A percentile compares a stretch with the other conserved stretches of the same genome.
Conservation (phyloP, 2,888 invertebrate genomes). For the Fragum sueziense region DNA sequence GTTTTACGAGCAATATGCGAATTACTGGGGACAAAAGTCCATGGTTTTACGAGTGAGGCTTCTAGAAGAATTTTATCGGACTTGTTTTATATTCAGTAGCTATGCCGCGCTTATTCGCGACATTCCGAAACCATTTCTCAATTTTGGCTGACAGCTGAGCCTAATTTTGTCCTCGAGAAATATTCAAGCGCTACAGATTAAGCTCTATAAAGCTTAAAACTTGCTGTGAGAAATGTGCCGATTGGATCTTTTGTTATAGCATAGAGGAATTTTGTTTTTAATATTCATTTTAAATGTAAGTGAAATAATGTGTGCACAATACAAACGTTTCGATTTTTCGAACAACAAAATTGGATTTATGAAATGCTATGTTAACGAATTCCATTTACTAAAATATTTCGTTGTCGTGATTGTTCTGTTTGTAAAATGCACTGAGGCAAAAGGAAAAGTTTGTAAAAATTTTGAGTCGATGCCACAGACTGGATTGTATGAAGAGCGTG, state of each 20-base stretch:
- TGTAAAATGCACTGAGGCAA: background rate
- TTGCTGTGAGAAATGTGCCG: background rate
- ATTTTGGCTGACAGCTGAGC: background rate
- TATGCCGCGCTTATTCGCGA: background rate
- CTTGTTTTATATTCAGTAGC: background rate
- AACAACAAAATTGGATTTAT: background rate
- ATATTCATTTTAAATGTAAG: too few species aligned
- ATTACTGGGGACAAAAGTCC: background rate
- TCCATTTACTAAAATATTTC: background rate
- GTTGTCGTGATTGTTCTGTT: background rate
- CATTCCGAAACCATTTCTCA: background rate
- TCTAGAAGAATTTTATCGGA: background rate
- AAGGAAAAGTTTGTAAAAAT: slow-evolving; percentile 5
- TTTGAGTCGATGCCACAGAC: background rate
- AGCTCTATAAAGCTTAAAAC: background rate
- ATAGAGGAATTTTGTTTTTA: too few species aligned
- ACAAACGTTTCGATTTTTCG: background rate
- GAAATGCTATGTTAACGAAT: background rate
- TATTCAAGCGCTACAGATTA: background rate
- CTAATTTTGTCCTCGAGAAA: background rate
- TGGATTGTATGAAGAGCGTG: background rate
- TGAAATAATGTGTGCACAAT: too few species aligned
- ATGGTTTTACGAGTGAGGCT: background rate
- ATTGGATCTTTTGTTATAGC: background rate
- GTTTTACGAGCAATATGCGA: background rate